Percentiles rank a stretch among this genome's conserved stretches.
phyloP scores from a whole-genome alignment of 2,113 vertebrate species.

The Himantopus leucocephalus region DNA sequence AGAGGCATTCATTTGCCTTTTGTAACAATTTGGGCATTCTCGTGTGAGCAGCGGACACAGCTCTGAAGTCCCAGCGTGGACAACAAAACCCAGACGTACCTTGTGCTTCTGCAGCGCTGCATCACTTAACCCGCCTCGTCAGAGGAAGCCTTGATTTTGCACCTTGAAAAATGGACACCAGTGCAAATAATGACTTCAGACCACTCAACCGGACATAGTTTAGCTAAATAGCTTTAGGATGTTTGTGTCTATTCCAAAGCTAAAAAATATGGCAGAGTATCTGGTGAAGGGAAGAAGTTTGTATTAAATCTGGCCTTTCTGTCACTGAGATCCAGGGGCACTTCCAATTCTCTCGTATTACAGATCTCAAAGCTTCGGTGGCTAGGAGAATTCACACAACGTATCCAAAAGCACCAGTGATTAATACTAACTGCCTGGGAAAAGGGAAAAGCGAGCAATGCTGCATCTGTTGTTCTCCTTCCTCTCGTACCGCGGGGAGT shows the following conservation, averaged over 20 bases:
- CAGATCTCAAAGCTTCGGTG: not conserved
- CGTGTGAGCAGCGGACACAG: not conserved
- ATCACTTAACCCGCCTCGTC: not conserved
- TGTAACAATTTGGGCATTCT: not conserved
- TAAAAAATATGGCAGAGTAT: not conserved
- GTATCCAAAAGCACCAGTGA: not conserved
- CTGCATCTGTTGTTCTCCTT: not conserved
- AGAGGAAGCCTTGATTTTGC: not conserved
- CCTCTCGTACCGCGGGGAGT: not conserved
- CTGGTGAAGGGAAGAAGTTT: not conserved
- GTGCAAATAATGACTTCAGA: not conserved
- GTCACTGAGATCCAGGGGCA: not conserved
- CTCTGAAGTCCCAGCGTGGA: not conserved
- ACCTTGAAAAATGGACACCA: not conserved
- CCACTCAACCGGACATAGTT: not conserved
- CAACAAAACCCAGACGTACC: not conserved
- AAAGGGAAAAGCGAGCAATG: not conserved
- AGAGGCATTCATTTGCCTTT: not conserved
- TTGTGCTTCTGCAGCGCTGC: not conserved
- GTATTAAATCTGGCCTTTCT: not conserved
- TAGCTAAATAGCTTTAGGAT: not conserved
- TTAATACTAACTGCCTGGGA: not conserved
- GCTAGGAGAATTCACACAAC: not conserved
- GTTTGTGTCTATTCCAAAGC: not conserved
- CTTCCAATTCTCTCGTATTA: not conserved